Conservation (phyloP, 2,113 vertebrate species). For the Ochotona curzoniae region DNA sequence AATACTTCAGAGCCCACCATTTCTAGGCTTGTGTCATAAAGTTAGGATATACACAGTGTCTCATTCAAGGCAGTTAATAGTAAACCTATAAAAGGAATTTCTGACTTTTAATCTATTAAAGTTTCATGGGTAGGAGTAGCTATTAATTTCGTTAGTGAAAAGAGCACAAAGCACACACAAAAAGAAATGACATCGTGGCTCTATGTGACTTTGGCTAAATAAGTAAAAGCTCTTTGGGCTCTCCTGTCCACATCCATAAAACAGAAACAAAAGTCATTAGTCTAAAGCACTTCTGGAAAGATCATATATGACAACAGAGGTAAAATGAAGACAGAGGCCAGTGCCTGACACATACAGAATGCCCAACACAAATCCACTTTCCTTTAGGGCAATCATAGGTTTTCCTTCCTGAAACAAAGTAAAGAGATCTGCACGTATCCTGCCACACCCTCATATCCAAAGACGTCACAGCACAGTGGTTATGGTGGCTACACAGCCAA, state of each 20-base stretch:
- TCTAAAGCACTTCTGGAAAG: background rate
- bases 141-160: background rate
- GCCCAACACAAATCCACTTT: background rate
- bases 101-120: background rate
- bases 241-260: fast-evolving
- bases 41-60: background rate
- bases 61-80: background rate
- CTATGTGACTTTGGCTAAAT: fast-evolving
- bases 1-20: background rate
- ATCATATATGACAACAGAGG: background rate
- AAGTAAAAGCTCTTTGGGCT: background rate
- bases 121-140: background rate
- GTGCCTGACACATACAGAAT: background rate
- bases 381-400: background rate
- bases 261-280: background rate
- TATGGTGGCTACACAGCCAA: background rate
- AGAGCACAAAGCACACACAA: background rate
- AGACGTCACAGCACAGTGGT: background rate
- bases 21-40: background rate
- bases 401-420: background rate
- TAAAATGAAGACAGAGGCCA: background rate
- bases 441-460: background rate
- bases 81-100: background rate
- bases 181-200: background rate
- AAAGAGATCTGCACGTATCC: background rate